Evolutionary conservation across 2,113 vertebrate genomes (phyloP).

Genomic region (Lophotis ruficrista): DNA sequence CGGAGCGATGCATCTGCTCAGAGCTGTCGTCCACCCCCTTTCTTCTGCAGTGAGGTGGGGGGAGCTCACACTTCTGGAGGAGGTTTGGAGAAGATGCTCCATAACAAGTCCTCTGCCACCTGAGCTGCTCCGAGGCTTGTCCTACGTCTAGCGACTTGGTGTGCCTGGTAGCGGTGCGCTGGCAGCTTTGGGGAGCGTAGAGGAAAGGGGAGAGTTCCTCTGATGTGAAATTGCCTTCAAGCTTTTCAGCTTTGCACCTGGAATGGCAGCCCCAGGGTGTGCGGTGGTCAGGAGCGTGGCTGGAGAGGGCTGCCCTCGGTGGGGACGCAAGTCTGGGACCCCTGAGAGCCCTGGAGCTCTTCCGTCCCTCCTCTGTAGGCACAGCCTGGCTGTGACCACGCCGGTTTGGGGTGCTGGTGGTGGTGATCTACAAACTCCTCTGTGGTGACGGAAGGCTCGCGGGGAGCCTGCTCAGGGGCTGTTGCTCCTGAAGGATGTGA

Average conservation of each 20-base stretch:
- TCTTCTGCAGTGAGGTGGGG: rapidly evolving
- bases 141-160: background rate
- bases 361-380: background rate
- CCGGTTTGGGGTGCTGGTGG: background rate
- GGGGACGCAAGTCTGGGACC: background rate
- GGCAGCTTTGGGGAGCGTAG: rapidly evolving
- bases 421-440: background rate
- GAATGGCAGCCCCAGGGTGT: background rate
- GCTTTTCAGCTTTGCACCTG: background rate
- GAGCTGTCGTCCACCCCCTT: background rate
- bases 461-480: background rate
- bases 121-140: background rate
- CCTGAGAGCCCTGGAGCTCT: background rate
- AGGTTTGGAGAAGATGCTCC: background rate
- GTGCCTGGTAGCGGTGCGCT: background rate
- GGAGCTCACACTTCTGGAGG: background rate
- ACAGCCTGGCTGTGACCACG: background rate
- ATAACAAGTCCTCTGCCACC: background rate
- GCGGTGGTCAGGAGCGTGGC: background rate
- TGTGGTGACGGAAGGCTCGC: background rate
- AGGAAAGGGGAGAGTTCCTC: background rate
- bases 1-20: rapidly evolving
- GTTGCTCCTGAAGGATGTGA: background rate
- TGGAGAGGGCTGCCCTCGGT: background rate
- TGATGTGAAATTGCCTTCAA: background rate